These are phyloP conservation scores for Orchestes rusci DNA, from an alignment of 2,888 invertebrate species.

Conservation along the genomic window DNA sequence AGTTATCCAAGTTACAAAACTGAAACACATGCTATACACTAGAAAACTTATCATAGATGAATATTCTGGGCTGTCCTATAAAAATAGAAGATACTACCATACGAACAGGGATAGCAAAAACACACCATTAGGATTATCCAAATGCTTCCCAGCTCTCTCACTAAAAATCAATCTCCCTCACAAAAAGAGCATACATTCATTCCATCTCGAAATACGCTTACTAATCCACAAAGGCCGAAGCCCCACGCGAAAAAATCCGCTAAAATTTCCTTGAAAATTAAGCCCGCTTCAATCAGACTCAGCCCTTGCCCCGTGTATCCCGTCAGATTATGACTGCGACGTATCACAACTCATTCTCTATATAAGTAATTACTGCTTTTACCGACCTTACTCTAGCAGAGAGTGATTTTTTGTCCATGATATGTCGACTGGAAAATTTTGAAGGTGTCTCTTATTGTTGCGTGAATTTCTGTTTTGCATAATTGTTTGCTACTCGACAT, in stretches of 20 bases:
- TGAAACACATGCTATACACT: too few relatives aligned
- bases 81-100: too few relatives aligned
- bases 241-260: constrained; percentile 35
- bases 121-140: too few relatives aligned
- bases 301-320: constrained; percentile 16
- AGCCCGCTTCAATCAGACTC: constrained; percentile 43
- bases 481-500: constrained; percentile 1
- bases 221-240: constrained; percentile 22
- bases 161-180: too few relatives aligned
- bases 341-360: constrained; percentile 19
- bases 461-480: not conserved
- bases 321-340: constrained; percentile 11
- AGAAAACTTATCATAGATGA: too few relatives aligned
- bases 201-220: too few relatives aligned
- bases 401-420: constrained; percentile 2
- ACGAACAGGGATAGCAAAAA: too few relatives aligned
- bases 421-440: constrained; percentile 12
- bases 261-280: constrained; percentile 46
- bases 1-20: too few relatives aligned
- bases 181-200: too few relatives aligned
- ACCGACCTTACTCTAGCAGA: constrained; percentile 8
- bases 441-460: constrained; percentile 8
- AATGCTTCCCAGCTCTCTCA: too few relatives aligned
- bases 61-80: too few relatives aligned
- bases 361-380: constrained; percentile 34